Evolutionary conservation across 2,797 vertebrate species (phyloP).

Genomic region (Poeciliopsis presidionis): DNA sequence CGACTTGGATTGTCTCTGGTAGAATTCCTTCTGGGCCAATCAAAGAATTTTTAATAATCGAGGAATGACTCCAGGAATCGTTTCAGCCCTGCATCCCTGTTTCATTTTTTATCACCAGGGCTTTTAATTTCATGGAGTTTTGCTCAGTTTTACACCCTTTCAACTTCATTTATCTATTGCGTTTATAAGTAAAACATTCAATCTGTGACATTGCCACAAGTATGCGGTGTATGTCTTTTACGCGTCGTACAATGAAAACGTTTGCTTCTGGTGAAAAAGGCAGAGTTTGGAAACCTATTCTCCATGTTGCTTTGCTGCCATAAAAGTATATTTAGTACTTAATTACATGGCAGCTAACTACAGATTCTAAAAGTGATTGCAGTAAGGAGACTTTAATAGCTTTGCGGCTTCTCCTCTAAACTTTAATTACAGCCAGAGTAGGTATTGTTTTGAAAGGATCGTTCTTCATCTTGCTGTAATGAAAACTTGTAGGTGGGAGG

Average conservation of each 20-base stretch:
- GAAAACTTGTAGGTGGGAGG: constrained; percentile 48
- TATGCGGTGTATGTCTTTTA: not conserved
- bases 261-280: not conserved
- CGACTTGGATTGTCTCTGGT: no score
- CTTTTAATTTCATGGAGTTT: not conserved
- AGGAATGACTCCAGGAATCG: no score
- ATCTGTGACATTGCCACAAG: not conserved
- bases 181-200: not conserved
- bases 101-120: not conserved
- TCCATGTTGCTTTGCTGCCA: constrained; percentile 24
- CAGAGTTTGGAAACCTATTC: constrained; percentile 26
- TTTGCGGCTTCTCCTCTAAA: constrained; percentile 48
- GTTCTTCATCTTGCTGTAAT: constrained; percentile 61
- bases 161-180: not conserved
- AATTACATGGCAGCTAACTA: constrained; percentile 63
- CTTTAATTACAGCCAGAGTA: constrained; percentile 68
- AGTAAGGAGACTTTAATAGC: constrained; percentile 58
- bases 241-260: not conserved
- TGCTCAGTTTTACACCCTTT: not conserved
- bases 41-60: no score
- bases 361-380: constrained; percentile 59
- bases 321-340: constrained; percentile 60
- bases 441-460: constrained; percentile 65
- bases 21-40: no score
- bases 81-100: not conserved